Evolutionary conservation across 1,140 invertebrate species (phyloP).

Genomic region (Drosophila subpulchrella): DNA sequence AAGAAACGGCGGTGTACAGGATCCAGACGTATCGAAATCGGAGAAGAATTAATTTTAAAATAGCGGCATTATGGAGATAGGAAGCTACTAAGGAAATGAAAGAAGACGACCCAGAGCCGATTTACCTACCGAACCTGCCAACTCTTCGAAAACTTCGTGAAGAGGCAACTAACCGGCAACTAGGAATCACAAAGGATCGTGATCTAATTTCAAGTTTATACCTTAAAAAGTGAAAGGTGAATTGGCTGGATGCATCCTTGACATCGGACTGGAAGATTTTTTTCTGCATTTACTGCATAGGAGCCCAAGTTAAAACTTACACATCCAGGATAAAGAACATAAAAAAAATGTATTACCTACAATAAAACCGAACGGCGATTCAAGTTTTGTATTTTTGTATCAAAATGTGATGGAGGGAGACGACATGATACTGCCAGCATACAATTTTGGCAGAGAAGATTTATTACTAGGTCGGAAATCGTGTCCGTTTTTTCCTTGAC

Average conservation of each 20-base stretch:
- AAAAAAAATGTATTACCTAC: not conserved
- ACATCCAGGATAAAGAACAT: no score
- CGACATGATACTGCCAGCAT: slow-evolving; percentile 10
- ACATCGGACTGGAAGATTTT: no score
- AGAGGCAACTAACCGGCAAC: slow-evolving; percentile 1
- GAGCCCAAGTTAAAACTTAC: no score
- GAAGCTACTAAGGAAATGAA: no score
- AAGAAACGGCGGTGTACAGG: no score
- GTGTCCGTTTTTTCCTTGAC: no score
- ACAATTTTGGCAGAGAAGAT: slow-evolving; percentile 12
- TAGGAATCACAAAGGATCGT: slow-evolving; percentile 2
- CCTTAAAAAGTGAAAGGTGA: not conserved
- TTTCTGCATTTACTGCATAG: no score
- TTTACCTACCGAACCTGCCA: not conserved
- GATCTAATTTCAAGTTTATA: slow-evolving; percentile 6
- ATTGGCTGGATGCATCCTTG: slow-evolving; percentile 9
- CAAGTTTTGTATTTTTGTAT: not conserved
- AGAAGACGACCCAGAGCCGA: no score
- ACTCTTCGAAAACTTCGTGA: slow-evolving; percentile 11
- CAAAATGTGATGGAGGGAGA: no score
- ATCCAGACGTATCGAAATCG: no score
- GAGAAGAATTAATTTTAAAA: no score
- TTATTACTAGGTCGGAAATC: slow-evolving; percentile 8
- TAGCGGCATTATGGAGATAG: no score
- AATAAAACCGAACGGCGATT: not conserved